A percentile compares a stretch with the other conserved stretches of the same genome.
Evolutionary conservation across 2,888 invertebrate genomes (phyloP).

Genomic region (Plagodis dolabraria): DNA sequence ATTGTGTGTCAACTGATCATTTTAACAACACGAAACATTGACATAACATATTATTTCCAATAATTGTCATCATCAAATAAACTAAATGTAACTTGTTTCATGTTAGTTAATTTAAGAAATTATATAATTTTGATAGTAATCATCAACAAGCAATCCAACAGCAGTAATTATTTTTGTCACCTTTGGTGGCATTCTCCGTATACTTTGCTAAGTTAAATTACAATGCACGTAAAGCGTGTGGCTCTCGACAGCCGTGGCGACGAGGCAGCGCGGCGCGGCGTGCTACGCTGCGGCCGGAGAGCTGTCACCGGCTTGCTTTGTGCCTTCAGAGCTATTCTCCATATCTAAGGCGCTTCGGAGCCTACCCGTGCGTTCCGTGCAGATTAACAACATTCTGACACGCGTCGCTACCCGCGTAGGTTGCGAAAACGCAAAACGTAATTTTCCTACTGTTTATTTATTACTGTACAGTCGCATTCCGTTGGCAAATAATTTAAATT

Average conservation of each 20-base stretch:
- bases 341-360: slow-evolving; percentile 3
- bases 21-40: slow-evolving; percentile 56
- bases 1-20: slow-evolving; percentile 51
- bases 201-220: slow-evolving; percentile 72
- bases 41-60: slow-evolving; percentile 48
- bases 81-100: slow-evolving; percentile 46
- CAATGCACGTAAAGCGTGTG: slow-evolving; percentile 59
- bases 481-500: slow-evolving; percentile 80
- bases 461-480: slow-evolving; percentile 84
- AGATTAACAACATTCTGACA: background rate
- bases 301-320: slow-evolving; percentile 25
- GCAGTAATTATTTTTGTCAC: slow-evolving; percentile 61
- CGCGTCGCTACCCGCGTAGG: slow-evolving; percentile 5
- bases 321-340: slow-evolving; percentile 57
- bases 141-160: slow-evolving; percentile 54
- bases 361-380: slow-evolving; percentile 1
- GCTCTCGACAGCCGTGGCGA: slow-evolving; percentile 38
- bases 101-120: slow-evolving; percentile 40
- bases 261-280: slow-evolving; percentile 23
- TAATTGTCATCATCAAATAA: slow-evolving; percentile 53
- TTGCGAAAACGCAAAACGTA: slow-evolving; percentile 57
- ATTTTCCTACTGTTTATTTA: slow-evolving; percentile 72
- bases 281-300: slow-evolving; percentile 39
- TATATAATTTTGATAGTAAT: slow-evolving; percentile 36
- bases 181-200: slow-evolving; percentile 74